Base-by-base conservation (phyloP, 2,113 vertebrate species). In the Brevimyrus niger region DNA sequence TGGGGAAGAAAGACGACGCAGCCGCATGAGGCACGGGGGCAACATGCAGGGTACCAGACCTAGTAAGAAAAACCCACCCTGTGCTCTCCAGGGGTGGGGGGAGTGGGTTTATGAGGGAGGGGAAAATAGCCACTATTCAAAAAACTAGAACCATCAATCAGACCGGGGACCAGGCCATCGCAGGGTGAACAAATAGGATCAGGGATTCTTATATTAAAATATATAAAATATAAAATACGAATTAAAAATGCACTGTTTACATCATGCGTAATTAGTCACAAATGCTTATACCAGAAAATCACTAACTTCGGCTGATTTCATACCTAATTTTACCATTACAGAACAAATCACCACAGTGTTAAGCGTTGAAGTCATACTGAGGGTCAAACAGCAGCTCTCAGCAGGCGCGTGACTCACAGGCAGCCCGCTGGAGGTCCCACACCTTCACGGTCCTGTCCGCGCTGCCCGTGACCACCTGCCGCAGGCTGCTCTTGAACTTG, bases 391-490 rank as follows among this genome's bases (percentile, higher is more conserved):
- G 5, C 84, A 7, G 3, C 0, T 15, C 19, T 86, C 46, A 17
- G 23, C 31, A 10, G 44, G 84, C 0, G 48, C 21, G 21, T 23
- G 3, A 92, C 97, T 96, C 91, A 98, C 97, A 98, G 58, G 96
- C 96, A 2, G 94, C 95, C 13, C 96, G 93, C 7, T 94, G 94
- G 0, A 98, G 95, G 92, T 98, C 97, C 97, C 97, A 98, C 55
- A 97, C 95, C 90, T 96, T 94, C 90, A 98, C 91, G 0, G 96
- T 97, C 53, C 97, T 88, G 91, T 98, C 97, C 0, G 95, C 94
- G 85, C 97, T 98, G 73, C 97, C 97, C 0, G 97, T 98, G 91
- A 97, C 96, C 0, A 96, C 97, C 90, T 97, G 97, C 17, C 94
- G 94, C 9, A 90, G 90, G 0, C 93, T 92, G 90, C 93, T 92